Percentiles rank a stretch among this genome's conserved stretches.
Evolutionary conservation across 2,888 invertebrate species (phyloP).

Genomic region (Mythimna loreyi): DNA sequence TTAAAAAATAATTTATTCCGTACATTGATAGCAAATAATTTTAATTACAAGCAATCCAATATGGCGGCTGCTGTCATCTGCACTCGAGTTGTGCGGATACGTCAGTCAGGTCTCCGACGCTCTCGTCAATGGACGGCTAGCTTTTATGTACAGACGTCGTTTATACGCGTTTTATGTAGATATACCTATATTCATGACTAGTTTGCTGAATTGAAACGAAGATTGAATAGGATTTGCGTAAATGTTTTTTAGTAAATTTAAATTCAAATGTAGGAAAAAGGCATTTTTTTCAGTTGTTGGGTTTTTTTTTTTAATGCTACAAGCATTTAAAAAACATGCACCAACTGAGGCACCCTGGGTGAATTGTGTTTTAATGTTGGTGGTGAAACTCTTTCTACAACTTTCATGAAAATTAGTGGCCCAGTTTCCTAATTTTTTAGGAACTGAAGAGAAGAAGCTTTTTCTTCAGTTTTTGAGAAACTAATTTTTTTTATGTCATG

Average conservation of each 20-base stretch:
- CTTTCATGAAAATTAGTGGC: too few species aligned
- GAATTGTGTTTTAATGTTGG: too few species aligned
- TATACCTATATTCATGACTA: slow-evolving; percentile 28
- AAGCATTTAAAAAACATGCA: too few species aligned
- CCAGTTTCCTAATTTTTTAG: too few species aligned
- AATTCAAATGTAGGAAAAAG: not conserved
- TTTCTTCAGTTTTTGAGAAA: too few species aligned
- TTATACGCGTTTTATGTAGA: slow-evolving; percentile 14
- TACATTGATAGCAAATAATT: slow-evolving; percentile 54
- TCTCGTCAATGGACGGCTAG: slow-evolving; percentile 17
- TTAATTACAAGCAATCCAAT: slow-evolving; percentile 45
- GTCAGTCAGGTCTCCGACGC: slow-evolving; percentile 51
- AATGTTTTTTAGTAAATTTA: too few species aligned
- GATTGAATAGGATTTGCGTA: slow-evolving; percentile 8
- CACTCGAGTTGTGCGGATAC: slow-evolving; percentile 56
- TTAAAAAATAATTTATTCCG: slow-evolving; percentile 46
- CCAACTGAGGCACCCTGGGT: too few species aligned
- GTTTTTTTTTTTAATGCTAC: too few species aligned
- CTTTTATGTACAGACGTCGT: slow-evolving; percentile 23
- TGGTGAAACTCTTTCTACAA: too few species aligned
- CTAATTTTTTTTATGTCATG: too few species aligned
- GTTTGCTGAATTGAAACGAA: slow-evolving; percentile 9
- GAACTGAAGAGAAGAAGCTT: too few species aligned
- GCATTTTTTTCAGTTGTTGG: not conserved
- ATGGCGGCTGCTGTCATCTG: slow-evolving; percentile 56